Percentiles rank a stretch among this genome's conserved stretches.
These are phyloP conservation scores for Lutraria lutraria DNA, from an alignment of 2,888 invertebrate species.

Conservation along the genomic window DNA sequence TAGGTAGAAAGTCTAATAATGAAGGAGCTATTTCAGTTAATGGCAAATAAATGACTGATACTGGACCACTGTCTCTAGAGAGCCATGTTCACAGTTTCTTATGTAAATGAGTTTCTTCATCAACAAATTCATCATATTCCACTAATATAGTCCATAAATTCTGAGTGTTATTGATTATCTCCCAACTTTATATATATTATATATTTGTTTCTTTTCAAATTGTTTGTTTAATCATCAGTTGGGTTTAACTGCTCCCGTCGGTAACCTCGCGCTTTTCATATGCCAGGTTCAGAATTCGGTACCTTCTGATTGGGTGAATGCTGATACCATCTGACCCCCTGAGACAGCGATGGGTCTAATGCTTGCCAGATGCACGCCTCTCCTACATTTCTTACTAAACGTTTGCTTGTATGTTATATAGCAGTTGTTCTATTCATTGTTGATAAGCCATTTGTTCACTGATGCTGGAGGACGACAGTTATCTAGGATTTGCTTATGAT, in stretches of 20 bases:
- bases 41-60: slow-evolving; percentile 14
- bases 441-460: slow-evolving; percentile 68
- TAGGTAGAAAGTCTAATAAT: neutral
- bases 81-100: slow-evolving; percentile 56
- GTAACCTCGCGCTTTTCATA: slow-evolving; percentile 54
- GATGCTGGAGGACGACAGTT: slow-evolving; percentile 71
- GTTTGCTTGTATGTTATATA: slow-evolving; percentile 59
- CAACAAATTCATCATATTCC: slow-evolving; percentile 43
- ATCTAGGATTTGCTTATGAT: slow-evolving; percentile 68
- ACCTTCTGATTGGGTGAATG: slow-evolving; percentile 70
- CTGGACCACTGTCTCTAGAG: slow-evolving; percentile 48
- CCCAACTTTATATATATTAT: neutral
- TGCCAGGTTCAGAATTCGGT: slow-evolving; percentile 62
- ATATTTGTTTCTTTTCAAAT: slow-evolving; percentile 40
- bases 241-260: slow-evolving; percentile 46
- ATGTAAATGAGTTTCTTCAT: slow-evolving; percentile 55
- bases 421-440: slow-evolving; percentile 57
- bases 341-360: slow-evolving; percentile 65
- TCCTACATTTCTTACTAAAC: slow-evolving; percentile 62
- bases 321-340: slow-evolving; percentile 71
- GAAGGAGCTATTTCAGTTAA: slow-evolving; percentile 15
- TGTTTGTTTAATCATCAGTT: slow-evolving; percentile 28
- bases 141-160: slow-evolving; percentile 12
- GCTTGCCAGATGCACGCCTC: slow-evolving; percentile 71
- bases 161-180: slow-evolving; percentile 33